A percentile compares a stretch with the other conserved stretches of the same genome.
phyloP scores from a whole-genome alignment of 2,797 vertebrate species.

The Hapalemur alaotrensis region DNA sequence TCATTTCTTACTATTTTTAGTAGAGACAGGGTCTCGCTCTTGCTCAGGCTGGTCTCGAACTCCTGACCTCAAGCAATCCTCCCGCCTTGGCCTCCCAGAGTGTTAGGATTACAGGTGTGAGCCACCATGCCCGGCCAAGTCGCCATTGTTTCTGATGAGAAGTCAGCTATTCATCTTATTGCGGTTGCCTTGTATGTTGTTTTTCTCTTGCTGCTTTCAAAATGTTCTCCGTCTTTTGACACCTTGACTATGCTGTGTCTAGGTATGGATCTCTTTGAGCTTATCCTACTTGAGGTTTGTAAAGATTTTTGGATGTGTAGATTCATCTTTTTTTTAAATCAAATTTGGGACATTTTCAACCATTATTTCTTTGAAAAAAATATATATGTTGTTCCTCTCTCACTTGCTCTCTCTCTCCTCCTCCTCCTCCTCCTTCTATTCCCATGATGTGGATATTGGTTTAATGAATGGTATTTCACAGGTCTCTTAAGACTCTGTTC shows the following conservation, averaged over 20 bases:
- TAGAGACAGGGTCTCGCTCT: too few relatives aligned
- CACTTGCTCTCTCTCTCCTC: not conserved
- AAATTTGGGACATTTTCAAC: not conserved
- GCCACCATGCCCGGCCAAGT: not conserved
- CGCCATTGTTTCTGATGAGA: not conserved
- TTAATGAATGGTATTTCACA: not conserved
- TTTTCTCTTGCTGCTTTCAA: not conserved
- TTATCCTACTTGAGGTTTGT: not conserved
- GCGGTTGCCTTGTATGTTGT: not conserved
- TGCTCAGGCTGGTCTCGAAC: too few relatives aligned
- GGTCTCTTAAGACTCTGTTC: not conserved
- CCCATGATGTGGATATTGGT: not conserved
- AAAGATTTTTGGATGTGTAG: not conserved
- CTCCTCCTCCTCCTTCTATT: not conserved
- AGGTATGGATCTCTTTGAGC: not conserved
- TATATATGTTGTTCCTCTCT: not conserved
- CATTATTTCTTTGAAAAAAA: not conserved
- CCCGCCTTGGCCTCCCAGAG: too few relatives aligned
- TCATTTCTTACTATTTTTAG: too few relatives aligned
- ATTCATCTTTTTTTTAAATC: not conserved
- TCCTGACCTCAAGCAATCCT: too few relatives aligned
- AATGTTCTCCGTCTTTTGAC: not conserved
- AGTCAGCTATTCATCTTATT: not conserved
- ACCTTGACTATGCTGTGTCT: not conserved
- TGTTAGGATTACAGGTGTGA: too few relatives aligned